Evolutionary conservation across 2,797 vertebrate genomes (phyloP), one percentile per base, ranked within the genome.

Genomic region (Mycteria americana): DNA sequence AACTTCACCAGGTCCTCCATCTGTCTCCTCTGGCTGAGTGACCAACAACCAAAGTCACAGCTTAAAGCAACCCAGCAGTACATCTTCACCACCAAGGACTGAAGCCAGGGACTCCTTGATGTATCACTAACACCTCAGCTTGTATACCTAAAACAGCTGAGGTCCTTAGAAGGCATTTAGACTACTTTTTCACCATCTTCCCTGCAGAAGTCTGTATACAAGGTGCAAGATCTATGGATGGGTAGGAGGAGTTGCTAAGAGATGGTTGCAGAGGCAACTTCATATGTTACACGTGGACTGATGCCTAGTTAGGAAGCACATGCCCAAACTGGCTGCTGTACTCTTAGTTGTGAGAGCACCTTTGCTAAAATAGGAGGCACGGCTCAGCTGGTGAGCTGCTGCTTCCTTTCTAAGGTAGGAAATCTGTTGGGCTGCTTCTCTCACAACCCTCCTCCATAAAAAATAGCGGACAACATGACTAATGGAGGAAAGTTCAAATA

Each of bases 321-420:
- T 64, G 81, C 69, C 75, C 81, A 93, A 97, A 95, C 25, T 89
- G 87, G 53, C 73, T 80, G 82, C 89, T 93, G 56, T 80, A 82
- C 80, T 92, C 75, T 95, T 67, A 95, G 46, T 56, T 89, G 57
- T 59, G 93, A 96, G 53, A 95, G 86, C 91, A 93, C 48, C 41
- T 87, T 92, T 93, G 96, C 91, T 95, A 93, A 97, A 96, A 96
- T 84, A 95, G 30, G 22, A 97, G 91, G 81, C 73, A 93, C 65
- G 57, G 68, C 64, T 94, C 77, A 73, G 75, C 37, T 88, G 85
- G 68, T 92, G 95, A 96, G 95, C 75, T 70, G 56, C 64, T 3
- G 53, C 33, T 70, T 51, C 50, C 45, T 64, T 93, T 53, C 45
- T n/a, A 95, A 96, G 88, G 87, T 82, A 95, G 92, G 95, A 96